These are phyloP conservation scores for Solenodon paradoxus DNA, from an alignment of 2,113 vertebrate genomes.

Conservation along the genomic window DNA sequence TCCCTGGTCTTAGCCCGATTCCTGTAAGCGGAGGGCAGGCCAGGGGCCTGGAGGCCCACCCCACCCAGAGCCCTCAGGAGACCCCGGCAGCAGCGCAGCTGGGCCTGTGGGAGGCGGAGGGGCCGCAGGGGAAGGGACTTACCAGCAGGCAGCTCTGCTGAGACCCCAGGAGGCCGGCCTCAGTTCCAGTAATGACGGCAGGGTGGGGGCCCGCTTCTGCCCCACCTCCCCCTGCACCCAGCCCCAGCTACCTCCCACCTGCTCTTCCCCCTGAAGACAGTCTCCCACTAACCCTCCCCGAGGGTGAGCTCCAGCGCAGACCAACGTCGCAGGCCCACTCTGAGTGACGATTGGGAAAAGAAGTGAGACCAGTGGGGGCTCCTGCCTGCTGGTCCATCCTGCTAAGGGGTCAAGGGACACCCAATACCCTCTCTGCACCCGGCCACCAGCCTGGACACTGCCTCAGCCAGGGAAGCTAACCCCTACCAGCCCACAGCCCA, in stretches of 20 bases:
- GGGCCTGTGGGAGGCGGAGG: not conserved
- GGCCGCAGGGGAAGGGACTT: slow-evolving; percentile 48
- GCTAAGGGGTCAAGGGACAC: not conserved
- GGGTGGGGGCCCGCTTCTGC: slow-evolving; percentile 9
- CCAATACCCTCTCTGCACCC: not conserved
- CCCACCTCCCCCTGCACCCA: not conserved
- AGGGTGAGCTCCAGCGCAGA: not conserved
- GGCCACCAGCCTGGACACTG: not conserved
- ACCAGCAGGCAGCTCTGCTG: slow-evolving; percentile 56
- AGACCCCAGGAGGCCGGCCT: slow-evolving; percentile 49
- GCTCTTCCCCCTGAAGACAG: fast-evolving
- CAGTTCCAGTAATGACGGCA: slow-evolving; percentile 74
- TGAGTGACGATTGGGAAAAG: not conserved
- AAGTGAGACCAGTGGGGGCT: fast-evolving
- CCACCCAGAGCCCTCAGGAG: not conserved
- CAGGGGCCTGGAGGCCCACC: not conserved
- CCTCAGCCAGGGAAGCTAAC: not conserved
- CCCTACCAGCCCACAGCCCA: not conserved
- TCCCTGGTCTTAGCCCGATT: not conserved
- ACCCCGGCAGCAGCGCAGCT: not conserved
- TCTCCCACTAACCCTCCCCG: not conserved
- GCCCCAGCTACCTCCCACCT: not conserved
- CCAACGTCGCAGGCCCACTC: not conserved
- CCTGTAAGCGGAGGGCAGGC: not conserved
- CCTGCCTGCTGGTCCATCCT: not conserved